Base-by-base conservation (phyloP, 2,113 vertebrate species). In the Enhydra lutris region DNA sequence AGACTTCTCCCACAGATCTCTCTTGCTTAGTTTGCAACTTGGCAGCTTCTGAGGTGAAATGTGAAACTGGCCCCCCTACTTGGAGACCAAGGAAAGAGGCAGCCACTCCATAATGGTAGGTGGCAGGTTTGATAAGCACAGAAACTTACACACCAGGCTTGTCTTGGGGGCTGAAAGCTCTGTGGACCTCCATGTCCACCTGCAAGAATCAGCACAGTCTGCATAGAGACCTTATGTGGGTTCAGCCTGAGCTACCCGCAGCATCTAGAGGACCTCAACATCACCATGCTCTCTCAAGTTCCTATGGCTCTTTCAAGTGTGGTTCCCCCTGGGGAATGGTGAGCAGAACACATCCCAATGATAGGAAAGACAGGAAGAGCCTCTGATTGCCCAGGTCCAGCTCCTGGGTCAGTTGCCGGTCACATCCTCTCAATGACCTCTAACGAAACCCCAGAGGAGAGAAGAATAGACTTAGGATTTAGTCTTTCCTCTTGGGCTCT, bases 211-310 rank as follows among this genome's bases (percentile, higher is more conserved):
- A 15, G 31, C 42, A 69, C n/a, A 7, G n/a, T 78, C 26, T 52
- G 17, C 8, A 4, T 4, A 23, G 50, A 71, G 76, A 7, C 31
- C 2, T 17, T 47, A 59, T 39, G 50, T 31, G 84, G 55, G 8
- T 11, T 69, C 50, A 69, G 50, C 17, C 12, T 2, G 13, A 69
- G 50, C 7, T 2, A 2, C 13, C 4, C 0, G 0, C 11, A 12
- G 8, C 5, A 11, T 17, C 50, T 12, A 47, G 39, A 59, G 20
- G 50, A 29, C 7, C 17, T 47, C 1, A 29, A 47, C 31, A 15
- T 47, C 39, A 36, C 47, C 11, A 23, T 7, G 3, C 50, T 61
- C 12, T 86, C 45, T 52, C 45, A 34, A 11, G 74, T 26, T 9
- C 42, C 42, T 78, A 14, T 31, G 42, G 42, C 7, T 3, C 26